A percentile compares a stretch with the other conserved stretches of the same genome.
phyloP scores from a whole-genome alignment of 35 echinoderm and acorn worm species.

The Nesometra sesokonis region DNA sequence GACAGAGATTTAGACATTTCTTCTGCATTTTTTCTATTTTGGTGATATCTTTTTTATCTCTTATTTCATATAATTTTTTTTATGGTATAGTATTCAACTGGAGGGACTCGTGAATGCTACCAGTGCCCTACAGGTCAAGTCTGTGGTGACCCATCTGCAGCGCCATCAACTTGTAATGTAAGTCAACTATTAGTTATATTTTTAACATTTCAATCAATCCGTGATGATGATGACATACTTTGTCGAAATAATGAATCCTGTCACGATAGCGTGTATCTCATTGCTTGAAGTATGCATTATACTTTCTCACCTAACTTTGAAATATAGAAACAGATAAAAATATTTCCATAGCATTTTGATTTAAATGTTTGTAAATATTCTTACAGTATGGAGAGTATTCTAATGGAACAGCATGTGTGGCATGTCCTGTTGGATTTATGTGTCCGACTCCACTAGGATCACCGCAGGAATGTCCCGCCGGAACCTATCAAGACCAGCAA shows the following conservation, averaged over 20 bases:
- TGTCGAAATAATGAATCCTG: no score
- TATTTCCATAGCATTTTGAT: background rate
- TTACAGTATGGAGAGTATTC: slow-evolving; percentile 89
- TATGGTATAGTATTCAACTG: slow-evolving; percentile 55
- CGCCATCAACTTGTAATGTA: slow-evolving; percentile 57
- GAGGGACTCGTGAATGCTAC: slow-evolving; percentile 47
- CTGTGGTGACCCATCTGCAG: slow-evolving; percentile 49
- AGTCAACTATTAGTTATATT: no score
- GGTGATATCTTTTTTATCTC: no score
- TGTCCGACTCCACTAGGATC: slow-evolving; percentile 76
- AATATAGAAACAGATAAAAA: no score
- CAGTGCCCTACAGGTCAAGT: slow-evolving; percentile 68
- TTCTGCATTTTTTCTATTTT: no score
- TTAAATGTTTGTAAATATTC: background rate
- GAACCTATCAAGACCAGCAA: slow-evolving; percentile 67
- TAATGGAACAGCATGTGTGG: slow-evolving; percentile 82
- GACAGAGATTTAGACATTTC: no score
- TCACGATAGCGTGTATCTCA: no score
- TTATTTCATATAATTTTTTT: background rate
- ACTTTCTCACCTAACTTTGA: no score
- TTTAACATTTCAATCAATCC: no score
- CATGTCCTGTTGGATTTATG: slow-evolving; percentile 69
- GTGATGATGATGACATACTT: no score
- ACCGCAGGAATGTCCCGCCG: slow-evolving; percentile 64
- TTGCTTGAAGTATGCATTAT: no score